Evolutionary conservation across 2,113 vertebrate species (phyloP).

Genomic region (Machaerirhynchus nigripectus): DNA sequence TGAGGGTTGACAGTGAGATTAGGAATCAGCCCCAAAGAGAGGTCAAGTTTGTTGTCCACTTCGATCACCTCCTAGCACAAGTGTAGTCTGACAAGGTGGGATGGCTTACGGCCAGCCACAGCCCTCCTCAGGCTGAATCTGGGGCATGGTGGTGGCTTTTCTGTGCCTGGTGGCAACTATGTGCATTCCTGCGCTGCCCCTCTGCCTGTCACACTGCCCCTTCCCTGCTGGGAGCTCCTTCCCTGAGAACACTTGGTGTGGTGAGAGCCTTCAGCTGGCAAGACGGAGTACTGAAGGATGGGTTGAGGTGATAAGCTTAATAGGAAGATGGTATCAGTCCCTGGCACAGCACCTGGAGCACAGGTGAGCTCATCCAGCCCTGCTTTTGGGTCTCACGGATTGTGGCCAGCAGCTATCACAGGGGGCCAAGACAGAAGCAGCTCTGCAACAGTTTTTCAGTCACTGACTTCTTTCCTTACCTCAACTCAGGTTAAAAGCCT

Average conservation of each 20-base stretch:
- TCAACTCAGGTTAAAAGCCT: not conserved
- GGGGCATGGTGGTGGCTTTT: fast-evolving
- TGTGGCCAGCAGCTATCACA: not conserved
- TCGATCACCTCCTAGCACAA: not conserved
- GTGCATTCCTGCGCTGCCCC: not conserved
- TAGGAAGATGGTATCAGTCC: not conserved
- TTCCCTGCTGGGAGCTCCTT: not conserved
- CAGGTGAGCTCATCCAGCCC: not conserved
- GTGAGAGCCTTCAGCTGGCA: not conserved
- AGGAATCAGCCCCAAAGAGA: not conserved
- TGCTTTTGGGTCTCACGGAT: fast-evolving
- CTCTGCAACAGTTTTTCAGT: not conserved
- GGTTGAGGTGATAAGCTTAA: not conserved
- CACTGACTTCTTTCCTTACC: not conserved
- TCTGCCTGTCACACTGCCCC: not conserved
- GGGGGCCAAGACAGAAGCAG: not conserved
- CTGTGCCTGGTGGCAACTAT: fast-evolving
- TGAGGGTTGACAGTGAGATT: not conserved
- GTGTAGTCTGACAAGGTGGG: not conserved
- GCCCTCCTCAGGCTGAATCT: not conserved
- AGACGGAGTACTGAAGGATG: not conserved
- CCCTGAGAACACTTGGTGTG: not conserved
- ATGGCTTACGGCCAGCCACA: not conserved
- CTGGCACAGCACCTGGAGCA: not conserved
- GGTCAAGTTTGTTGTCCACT: not conserved